A percentile compares a stretch with the other conserved stretches of the same genome.
Conservation (phyloP, 2,888 invertebrate species). For the Drosophila aldrichi region DNA sequence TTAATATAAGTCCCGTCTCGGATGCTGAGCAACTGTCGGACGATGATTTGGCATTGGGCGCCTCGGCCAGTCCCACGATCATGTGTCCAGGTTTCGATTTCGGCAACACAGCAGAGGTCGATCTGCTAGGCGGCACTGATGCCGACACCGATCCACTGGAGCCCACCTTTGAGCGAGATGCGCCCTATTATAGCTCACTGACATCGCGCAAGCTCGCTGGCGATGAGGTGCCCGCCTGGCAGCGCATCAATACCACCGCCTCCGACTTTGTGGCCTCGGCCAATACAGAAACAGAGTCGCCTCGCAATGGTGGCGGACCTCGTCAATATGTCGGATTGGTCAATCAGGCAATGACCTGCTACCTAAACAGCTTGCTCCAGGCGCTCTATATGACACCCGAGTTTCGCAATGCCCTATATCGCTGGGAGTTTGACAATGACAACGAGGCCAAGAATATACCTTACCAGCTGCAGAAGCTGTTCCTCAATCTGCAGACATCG, state of each 20-base stretch:
- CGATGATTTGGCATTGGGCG: slow-evolving; percentile 85
- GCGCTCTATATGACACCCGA: slow-evolving; percentile 96
- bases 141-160: slow-evolving; percentile 17
- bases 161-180: slow-evolving; percentile 16
- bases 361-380: slow-evolving; percentile 94
- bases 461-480: slow-evolving; percentile 93
- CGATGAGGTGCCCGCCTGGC: slow-evolving; percentile 56
- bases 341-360: slow-evolving; percentile 97
- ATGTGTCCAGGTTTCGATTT: slow-evolving; percentile 42
- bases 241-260: slow-evolving; percentile 21
- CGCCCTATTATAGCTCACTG: neutral
- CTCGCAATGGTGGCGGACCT: slow-evolving; percentile 29
- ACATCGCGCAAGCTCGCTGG: slow-evolving; percentile 55
- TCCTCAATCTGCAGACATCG: slow-evolving; percentile 94
- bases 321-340: slow-evolving; percentile 91
- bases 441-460: slow-evolving; percentile 91
- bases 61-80: slow-evolving; percentile 85
- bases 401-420: slow-evolving; percentile 94
- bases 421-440: slow-evolving; percentile 91
- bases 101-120: slow-evolving; percentile 35
- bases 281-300: slow-evolving; percentile 49
- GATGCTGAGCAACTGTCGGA: slow-evolving; percentile 83
- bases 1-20: slow-evolving; percentile 82
- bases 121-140: slow-evolving; percentile 33
- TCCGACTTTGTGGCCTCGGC: slow-evolving; percentile 51